Evolutionary conservation across 2,888 invertebrate genomes (phyloP), one percentile per base, ranked within the genome.

Genomic region (Smittia aterrima): DNA sequence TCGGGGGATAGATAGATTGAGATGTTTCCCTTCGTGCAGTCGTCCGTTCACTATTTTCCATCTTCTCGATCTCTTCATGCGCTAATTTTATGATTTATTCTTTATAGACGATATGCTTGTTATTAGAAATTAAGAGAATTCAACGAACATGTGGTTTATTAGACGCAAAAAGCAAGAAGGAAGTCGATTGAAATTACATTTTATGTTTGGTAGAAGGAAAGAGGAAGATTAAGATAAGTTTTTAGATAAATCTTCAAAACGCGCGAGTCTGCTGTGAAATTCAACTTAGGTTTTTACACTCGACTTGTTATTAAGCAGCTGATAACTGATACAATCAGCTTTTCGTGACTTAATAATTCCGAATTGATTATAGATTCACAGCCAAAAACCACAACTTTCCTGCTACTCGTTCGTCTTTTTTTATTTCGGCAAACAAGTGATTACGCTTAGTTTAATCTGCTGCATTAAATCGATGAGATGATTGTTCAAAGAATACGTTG

Each of bases 61-160:
- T 32, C 32, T 32, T 66, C 58, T n/a, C 16, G 47, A 70, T 70
- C 27, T 22, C 32, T 27, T 18, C 53, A 41, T 54, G 70, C 41
- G 70, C 70, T 70, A 70, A 70, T 70, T 70, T 70, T 41, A 22
- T 70, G 54, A 70, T 70, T 70, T 54, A 70, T 70, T 41, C 32
- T 70, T 24, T 18, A 47, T 24, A 20, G 47, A 20, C 22, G 38
- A 66, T 66, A 68, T 53, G 54, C 70, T 54, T 27, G 70, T 70
- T 70, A 68, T 68, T 2, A 47, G 38, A 38, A 38, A 38, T 38
- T 38, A 38, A 38, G 38, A 20, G 18, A 18, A 4, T 58, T 18
- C 20, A 58, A 32, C 7, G n/a, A 32, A 66, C 64, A 66, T 66
- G 64, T 66, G 64, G 64, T 27, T 66, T 66, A 66, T 66, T 66